Evolutionary conservation across 2,797 vertebrate genomes (phyloP).

Genomic region (Esox masquinongy): DNA sequence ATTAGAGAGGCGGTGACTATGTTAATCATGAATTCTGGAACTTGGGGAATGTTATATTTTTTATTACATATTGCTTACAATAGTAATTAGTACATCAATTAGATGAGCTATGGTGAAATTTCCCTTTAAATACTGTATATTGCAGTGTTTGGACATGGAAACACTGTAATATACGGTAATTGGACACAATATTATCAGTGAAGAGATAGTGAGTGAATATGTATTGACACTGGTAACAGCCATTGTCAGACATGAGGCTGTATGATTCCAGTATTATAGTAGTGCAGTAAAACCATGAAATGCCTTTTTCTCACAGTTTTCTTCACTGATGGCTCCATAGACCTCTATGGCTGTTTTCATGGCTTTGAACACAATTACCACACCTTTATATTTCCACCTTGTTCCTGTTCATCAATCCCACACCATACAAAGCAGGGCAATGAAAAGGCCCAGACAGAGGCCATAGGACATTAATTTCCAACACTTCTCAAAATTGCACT

Average conservation of each 20-base stretch:
- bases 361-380: not conserved
- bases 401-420: not conserved
- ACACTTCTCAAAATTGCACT: not conserved
- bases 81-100: too few species aligned
- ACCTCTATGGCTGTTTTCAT: not conserved
- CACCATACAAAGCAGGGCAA: not conserved
- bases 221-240: not conserved
- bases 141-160: too few species aligned
- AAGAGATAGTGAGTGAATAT: not conserved
- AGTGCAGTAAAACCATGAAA: not conserved
- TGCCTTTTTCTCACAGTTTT: not conserved
- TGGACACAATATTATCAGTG: not conserved
- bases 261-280: not conserved
- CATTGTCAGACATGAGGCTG: not conserved
- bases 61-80: too few species aligned
- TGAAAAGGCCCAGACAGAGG: not conserved
- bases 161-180: too few species aligned
- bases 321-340: not conserved
- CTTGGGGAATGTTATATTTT: too few species aligned
- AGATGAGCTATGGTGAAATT: too few species aligned
- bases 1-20: too few species aligned
- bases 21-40: too few species aligned
- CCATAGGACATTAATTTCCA: not conserved
- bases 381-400: not conserved
- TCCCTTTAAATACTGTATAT: too few species aligned